These are phyloP conservation scores for Lycocerus yunnanus DNA, from an alignment of 2,888 invertebrate species.

Conservation along the genomic window DNA sequence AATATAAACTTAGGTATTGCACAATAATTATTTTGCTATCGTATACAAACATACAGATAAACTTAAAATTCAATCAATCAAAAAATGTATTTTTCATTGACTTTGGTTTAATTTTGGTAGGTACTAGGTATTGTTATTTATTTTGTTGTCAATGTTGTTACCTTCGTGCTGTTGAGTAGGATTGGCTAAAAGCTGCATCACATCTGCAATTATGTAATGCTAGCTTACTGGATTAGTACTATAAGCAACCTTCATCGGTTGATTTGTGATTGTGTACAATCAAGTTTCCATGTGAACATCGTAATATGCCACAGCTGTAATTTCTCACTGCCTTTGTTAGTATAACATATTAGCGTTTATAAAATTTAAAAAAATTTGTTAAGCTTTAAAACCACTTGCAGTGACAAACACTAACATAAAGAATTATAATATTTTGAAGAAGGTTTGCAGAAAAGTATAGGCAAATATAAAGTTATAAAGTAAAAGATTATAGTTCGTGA, in stretches of 20 bases:
- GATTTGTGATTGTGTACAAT: not conserved
- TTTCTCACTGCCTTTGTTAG: not conserved
- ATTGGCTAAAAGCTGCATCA: not conserved
- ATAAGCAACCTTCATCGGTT: not conserved
- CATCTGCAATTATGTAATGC: not conserved
- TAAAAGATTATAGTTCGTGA: not conserved
- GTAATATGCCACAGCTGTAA: not conserved
- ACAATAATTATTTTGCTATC: no score
- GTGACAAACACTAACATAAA: not conserved
- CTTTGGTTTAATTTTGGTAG: not conserved
- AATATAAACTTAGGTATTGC: no score
- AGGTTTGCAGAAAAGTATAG: not conserved
- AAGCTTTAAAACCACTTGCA: not conserved
- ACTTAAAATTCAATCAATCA: no score
- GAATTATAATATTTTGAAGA: no score
- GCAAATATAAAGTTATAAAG: not conserved
- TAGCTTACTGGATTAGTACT: not conserved
- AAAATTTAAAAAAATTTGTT: not conserved
- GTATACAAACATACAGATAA: no score
- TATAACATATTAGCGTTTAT: not conserved
- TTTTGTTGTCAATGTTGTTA: not conserved
- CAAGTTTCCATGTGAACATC: not conserved
- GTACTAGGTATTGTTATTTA: not conserved
- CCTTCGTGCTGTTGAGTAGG: not conserved
- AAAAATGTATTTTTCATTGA: no score